Evolutionary conservation across 2,113 vertebrate species (phyloP), one percentile per base, ranked within the genome.

Genomic region (Melierax canorus): DNA sequence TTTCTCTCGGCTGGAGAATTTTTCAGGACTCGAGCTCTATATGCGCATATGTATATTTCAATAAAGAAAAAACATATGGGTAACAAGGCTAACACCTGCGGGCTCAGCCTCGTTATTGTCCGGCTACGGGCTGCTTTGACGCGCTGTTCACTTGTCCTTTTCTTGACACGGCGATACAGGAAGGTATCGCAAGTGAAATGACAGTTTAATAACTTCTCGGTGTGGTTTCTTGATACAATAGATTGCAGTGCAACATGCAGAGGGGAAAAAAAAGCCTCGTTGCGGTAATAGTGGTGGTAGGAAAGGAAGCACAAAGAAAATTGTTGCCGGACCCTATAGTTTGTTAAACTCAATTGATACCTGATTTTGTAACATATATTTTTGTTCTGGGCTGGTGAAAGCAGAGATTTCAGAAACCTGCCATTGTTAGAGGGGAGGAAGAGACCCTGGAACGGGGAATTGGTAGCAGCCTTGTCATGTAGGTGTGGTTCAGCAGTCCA

Each of bases 401-500:
- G n/a, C 12, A 50, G 55, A 83, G 23, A 92, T 94, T 84, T 90
- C 50, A 41, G 59, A 50, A 81, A 56, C n/a, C 50, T 73, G 79
- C 92, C 14, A 89, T 97, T 97, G 95, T 97, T 90, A 77, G 68
- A 74, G 6, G 12, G 58, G 38, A 88, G 45, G 43, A 86, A 89
- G 74, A 85, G 56, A 91, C 51, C 48, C 27, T 9, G 11, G 38
- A 78, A 58, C 0, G 1, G 34, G 36, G 95, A 86, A 39, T 38
- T 82, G 73, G 34, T 86, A 91, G 62, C 88, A 88, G 96, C 86
- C 76, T 96, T 87, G 96, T 32, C 64, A n/a, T 88, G 71, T 97
- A 94, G 97, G 97, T 97, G 92, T 87, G 97, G 97, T 94, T 98
- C 95, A 86, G 96, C 97, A 62, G 34, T 82, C 94, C 56, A 58